phyloP scores from a whole-genome alignment of 2,888 invertebrate genomes.

The Stomorhina lunata region DNA sequence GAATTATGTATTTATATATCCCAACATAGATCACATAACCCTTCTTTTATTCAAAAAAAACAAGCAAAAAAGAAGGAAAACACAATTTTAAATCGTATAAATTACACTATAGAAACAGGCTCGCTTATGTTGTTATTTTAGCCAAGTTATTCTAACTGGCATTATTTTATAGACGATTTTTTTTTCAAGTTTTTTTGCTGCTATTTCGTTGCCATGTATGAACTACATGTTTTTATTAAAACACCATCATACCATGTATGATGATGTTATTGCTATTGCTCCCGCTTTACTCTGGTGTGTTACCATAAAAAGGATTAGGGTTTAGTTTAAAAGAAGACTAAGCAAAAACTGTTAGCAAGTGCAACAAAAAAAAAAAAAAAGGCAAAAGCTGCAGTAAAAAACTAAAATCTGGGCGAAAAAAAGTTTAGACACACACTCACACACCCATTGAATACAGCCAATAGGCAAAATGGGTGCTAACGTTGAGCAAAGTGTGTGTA shows the following conservation, averaged over 20 bases:
- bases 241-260: conserved; percentile 24
- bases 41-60: not conserved
- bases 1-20: conserved; percentile 54
- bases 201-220: too few species aligned
- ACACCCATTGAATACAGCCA: conserved; percentile 42
- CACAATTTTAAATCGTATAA: too few species aligned
- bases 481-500: conserved; percentile 38
- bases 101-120: conserved; percentile 38
- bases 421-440: too few species aligned
- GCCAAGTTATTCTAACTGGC: conserved; percentile 39
- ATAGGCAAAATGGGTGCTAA: conserved; percentile 50
- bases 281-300: conserved; percentile 29
- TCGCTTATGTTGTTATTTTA: not conserved
- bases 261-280: conserved; percentile 25
- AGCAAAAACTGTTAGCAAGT: too few species aligned
- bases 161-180: conserved; percentile 49
- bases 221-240: conserved; percentile 44
- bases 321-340: conserved; percentile 24
- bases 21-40: conserved; percentile 55
- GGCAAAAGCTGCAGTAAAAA: not conserved
- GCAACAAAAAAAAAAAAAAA: conserved; percentile 13
- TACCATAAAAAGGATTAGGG: conserved; percentile 62
- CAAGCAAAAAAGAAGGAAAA: too few species aligned
- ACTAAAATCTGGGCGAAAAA: too few species aligned
- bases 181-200: too few species aligned